phyloP scores from a whole-genome alignment of 1,140 invertebrate genomes.

The Vanessa atalanta region DNA sequence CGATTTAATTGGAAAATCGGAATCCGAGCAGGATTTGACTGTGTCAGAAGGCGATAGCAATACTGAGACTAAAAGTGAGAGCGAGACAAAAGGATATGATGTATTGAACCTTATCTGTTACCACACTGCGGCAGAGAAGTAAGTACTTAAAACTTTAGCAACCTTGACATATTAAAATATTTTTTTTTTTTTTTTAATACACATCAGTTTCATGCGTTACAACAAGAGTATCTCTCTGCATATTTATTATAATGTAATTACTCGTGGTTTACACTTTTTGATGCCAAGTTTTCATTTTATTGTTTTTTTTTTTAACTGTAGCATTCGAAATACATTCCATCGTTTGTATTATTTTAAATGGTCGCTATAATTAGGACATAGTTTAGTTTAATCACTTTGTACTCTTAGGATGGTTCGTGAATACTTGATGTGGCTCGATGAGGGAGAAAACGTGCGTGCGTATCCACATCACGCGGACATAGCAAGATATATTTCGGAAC shows the following conservation, averaged over 20 bases:
- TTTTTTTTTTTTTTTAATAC: too few species aligned
- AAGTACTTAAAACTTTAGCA: not conserved
- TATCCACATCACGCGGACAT: conserved; percentile 56
- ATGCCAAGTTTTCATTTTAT: too few species aligned
- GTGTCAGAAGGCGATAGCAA: conserved; percentile 34
- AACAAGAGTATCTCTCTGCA: too few species aligned
- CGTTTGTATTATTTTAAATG: too few species aligned
- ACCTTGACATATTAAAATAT: too few species aligned
- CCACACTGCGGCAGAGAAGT: conserved; percentile 61
- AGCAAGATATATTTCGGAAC: conserved; percentile 50
- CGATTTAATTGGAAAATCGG: conserved; percentile 55
- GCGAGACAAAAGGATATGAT: conserved; percentile 33
- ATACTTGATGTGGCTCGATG: conserved; percentile 57
- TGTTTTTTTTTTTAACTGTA: too few species aligned
- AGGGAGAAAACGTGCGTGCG: conserved; percentile 49
- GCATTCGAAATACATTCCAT: too few species aligned
- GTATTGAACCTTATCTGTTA: conserved; percentile 47
- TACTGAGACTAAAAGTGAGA: conserved; percentile 14
- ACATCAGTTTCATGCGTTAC: too few species aligned
- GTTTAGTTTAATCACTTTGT: not conserved
- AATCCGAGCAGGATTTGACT: conserved; percentile 36
- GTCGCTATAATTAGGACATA: too few species aligned
- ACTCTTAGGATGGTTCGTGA: conserved; percentile 49
- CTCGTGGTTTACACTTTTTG: too few species aligned
- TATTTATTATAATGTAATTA: too few species aligned